Percentiles rank a stretch among this genome's conserved stretches.
phyloP scores from a whole-genome alignment of 2,797 vertebrate species.

The Adelosebastes latens region DNA sequence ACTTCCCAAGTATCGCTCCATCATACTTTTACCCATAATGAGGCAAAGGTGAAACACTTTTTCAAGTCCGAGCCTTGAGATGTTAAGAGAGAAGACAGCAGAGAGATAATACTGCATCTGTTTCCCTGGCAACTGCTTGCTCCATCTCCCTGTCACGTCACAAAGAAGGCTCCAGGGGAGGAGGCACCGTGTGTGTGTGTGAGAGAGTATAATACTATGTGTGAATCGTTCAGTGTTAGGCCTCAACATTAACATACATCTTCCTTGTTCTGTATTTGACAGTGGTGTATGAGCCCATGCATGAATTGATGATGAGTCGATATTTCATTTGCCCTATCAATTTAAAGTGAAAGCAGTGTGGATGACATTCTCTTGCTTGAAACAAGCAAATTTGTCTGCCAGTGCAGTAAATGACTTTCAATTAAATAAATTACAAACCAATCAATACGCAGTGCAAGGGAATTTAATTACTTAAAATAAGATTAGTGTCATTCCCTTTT shows the following conservation, averaged over 20 bases:
- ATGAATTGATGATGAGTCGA: neutral
- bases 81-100: slow-evolving; percentile 58
- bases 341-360: neutral
- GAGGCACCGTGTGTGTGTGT: slow-evolving; percentile 9
- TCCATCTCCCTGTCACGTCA: slow-evolving; percentile 64
- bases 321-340: neutral
- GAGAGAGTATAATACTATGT: slow-evolving; percentile 1
- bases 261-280: slow-evolving; percentile 20
- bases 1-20: slow-evolving; percentile 18
- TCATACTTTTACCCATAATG: slow-evolving; percentile 24
- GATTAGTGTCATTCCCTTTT: neutral
- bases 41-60: slow-evolving; percentile 50
- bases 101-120: slow-evolving; percentile 69
- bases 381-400: neutral
- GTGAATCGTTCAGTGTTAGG: slow-evolving; percentile 1
- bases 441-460: neutral
- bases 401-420: neutral
- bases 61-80: slow-evolving; percentile 46
- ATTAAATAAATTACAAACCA: neutral
- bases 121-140: slow-evolving; percentile 81
- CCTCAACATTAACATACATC: neutral
- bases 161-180: slow-evolving; percentile 51
- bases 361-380: neutral
- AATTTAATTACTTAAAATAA: neutral
- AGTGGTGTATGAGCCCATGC: neutral